phyloP scores from a whole-genome alignment of 2,113 vertebrate species.

The Crotalus viridis region DNA sequence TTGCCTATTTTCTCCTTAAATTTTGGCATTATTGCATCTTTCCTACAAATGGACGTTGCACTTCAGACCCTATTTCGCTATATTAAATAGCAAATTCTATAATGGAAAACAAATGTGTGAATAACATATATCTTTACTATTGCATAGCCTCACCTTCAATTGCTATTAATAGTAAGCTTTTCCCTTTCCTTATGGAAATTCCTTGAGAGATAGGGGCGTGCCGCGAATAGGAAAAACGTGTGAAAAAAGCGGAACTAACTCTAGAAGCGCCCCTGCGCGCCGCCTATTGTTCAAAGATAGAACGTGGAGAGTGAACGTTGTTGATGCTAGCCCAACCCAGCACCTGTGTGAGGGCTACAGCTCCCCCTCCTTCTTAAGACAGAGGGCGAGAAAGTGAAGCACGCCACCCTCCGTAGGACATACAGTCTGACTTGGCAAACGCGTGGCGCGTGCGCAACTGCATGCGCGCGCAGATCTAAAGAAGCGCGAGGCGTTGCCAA shows the following conservation, averaged over 20 bases:
- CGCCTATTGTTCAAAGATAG: background rate
- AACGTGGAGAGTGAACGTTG: background rate
- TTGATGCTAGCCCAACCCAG: background rate
- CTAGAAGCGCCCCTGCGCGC: background rate
- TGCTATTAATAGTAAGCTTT: background rate
- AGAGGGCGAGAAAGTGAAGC: background rate
- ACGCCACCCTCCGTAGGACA: background rate
- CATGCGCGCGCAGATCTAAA: conserved; percentile 1
- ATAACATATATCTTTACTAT: background rate
- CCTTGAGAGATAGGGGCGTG: background rate
- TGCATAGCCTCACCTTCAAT: background rate
- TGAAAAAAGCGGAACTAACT: background rate
- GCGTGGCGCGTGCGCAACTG: background rate
- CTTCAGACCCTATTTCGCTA: background rate
- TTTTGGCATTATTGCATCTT: background rate
- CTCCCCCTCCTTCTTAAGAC: background rate
- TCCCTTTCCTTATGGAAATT: background rate
- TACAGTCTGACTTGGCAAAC: background rate
- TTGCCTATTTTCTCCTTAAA: background rate
- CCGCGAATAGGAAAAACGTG: background rate
- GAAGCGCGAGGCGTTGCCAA: conserved; percentile 1
- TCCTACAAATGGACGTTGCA: background rate
- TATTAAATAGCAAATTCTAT: background rate
- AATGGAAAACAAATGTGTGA: background rate
- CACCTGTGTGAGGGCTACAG: conserved; percentile 9